A percentile compares a stretch with the other conserved stretches of the same genome.
Evolutionary conservation across 2,113 vertebrate species (phyloP).

Genomic region (Spea multiplicata): DNA sequence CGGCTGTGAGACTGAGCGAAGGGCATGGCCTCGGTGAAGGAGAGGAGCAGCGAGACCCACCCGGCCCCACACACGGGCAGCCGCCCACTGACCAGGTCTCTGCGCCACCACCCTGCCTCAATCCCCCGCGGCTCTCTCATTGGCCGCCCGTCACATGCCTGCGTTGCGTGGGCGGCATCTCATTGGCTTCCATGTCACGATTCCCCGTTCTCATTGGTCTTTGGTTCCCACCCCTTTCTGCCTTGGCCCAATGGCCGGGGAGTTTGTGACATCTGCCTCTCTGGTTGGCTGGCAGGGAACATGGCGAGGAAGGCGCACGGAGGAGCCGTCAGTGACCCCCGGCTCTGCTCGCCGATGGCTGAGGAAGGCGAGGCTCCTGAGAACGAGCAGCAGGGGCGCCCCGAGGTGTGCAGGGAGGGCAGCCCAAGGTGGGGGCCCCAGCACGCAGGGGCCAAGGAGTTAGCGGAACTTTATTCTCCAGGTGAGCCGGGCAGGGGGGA

Average conservation of each 20-base stretch:
- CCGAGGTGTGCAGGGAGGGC: slow-evolving; percentile 44
- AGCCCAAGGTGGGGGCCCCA: slow-evolving; percentile 81
- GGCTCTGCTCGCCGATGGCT: slow-evolving; percentile 53
- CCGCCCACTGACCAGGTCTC: slow-evolving; percentile 45
- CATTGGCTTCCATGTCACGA: slow-evolving; percentile 53
- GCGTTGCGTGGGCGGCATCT: neutral
- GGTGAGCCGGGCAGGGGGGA: slow-evolving; percentile 66
- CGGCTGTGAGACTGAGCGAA: neutral
- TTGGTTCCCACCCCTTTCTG: slow-evolving; percentile 47
- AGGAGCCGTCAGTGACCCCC: slow-evolving; percentile 33
- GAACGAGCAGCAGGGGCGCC: slow-evolving; percentile 28
- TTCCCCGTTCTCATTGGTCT: slow-evolving; percentile 48
- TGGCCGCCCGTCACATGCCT: slow-evolving; percentile 13
- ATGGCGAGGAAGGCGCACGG: slow-evolving; percentile 36
- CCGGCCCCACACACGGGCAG: neutral
- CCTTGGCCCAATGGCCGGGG: neutral
- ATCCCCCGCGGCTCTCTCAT: neutral
- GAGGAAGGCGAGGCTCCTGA: slow-evolving; percentile 14
- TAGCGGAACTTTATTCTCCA: slow-evolving; percentile 87
- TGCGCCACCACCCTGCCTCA: slow-evolving; percentile 48
- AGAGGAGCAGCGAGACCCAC: neutral
- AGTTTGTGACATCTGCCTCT: neutral
- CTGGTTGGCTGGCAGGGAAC: slow-evolving; percentile 39
- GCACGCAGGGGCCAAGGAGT: slow-evolving; percentile 85
- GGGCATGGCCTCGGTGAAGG: neutral